Conservation (phyloP, 2,797 vertebrate genomes). For the Sebastiscus tertius region DNA sequence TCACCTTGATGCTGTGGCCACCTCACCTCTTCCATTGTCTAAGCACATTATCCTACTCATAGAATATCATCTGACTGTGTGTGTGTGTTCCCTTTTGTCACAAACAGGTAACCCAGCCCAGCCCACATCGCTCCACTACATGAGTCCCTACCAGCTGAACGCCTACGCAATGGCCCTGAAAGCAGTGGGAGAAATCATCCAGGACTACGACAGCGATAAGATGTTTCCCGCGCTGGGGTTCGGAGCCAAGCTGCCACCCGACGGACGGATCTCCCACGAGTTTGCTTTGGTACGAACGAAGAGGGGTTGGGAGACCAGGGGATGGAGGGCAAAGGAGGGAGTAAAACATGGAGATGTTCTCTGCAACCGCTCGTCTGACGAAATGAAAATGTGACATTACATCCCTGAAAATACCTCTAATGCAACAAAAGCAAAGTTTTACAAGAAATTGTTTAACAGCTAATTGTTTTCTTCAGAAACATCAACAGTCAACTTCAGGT, state of each 20-base stretch:
- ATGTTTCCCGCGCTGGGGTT: conserved; percentile 99
- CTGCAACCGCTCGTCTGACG: not conserved
- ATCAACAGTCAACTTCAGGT: not conserved
- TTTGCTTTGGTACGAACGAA: conserved; percentile 91
- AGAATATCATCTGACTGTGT: not conserved
- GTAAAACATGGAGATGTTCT: not conserved
- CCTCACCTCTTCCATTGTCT: not conserved
- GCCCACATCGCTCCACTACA: conserved; percentile 97
- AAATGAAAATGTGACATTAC: not conserved
- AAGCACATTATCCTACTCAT: not conserved
- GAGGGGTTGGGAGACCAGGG: not conserved
- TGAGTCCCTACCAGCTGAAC: conserved; percentile 97
- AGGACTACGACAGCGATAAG: conserved; percentile 98
- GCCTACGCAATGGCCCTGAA: conserved; percentile 97
- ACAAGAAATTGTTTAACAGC: not conserved
- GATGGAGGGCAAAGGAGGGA: not conserved
- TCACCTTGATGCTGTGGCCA: not conserved
- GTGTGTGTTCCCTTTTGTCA: not conserved
- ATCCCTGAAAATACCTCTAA: not conserved
- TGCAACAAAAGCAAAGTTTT: not conserved
- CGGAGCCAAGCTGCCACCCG: conserved; percentile 95
- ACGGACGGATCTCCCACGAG: conserved; percentile 96
- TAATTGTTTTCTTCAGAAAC: not conserved
- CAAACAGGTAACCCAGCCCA: conserved; percentile 93
- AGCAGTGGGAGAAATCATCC: conserved; percentile 97